Evolutionary conservation across 2,113 vertebrate species (phyloP).

Genomic region (Procavia capensis): DNA sequence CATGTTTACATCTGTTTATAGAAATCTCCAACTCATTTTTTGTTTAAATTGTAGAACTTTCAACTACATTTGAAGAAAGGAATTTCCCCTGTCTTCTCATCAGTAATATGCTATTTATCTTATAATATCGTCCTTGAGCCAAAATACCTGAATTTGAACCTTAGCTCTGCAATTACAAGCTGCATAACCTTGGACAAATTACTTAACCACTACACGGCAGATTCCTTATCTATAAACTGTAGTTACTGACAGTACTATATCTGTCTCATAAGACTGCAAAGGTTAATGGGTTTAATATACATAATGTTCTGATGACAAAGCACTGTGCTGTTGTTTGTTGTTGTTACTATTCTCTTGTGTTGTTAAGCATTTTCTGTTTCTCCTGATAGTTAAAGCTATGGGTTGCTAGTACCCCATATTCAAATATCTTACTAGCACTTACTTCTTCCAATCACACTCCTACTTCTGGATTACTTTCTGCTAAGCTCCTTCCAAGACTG

Average conservation of each 20-base stretch:
- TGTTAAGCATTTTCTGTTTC: background rate
- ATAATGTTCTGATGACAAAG: conserved; percentile 15
- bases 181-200: no score
- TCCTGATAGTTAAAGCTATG: conserved; percentile 26
- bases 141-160: background rate
- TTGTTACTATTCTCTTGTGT: background rate
- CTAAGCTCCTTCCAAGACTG: background rate
- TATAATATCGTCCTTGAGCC: background rate
- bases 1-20: background rate
- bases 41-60: background rate
- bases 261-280: conserved; percentile 11
- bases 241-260: background rate
- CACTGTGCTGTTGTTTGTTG: background rate
- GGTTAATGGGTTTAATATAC: conserved; percentile 31
- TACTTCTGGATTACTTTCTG: background rate
- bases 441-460: background rate
- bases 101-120: background rate
- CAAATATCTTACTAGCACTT: background rate
- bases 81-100: background rate
- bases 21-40: background rate
- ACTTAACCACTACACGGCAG: no score
- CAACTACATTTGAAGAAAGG: background rate
- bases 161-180: no score
- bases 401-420: background rate
- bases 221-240: background rate